These are phyloP conservation scores for Choloepus didactylus DNA, from an alignment of 2,797 vertebrate species.

Conservation along the genomic window DNA sequence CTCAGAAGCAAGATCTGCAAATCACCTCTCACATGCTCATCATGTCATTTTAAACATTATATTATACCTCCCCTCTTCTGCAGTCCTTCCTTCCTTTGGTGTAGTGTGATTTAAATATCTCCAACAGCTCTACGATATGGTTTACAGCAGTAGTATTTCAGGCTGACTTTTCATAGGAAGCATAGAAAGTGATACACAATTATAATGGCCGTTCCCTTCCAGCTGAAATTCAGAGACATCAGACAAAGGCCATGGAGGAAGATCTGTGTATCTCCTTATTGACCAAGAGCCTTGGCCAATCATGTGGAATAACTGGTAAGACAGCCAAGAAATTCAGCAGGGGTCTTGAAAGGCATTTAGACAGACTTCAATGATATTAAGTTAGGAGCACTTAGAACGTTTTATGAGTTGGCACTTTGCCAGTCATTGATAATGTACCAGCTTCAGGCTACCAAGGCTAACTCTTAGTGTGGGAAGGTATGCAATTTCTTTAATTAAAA, in stretches of 20 bases:
- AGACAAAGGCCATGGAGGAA: slow-evolving; percentile 18
- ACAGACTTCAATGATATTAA: background rate
- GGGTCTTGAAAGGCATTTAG: background rate
- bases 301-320: background rate
- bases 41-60: slow-evolving; percentile 27
- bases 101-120: slow-evolving; percentile 65
- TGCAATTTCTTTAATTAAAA: slow-evolving; percentile 41
- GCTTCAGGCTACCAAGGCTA: background rate
- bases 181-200: slow-evolving; percentile 66
- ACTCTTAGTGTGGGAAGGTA: background rate
- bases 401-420: slow-evolving; percentile 23
- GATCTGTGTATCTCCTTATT: background rate
- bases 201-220: slow-evolving; percentile 7
- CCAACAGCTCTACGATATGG: background rate
- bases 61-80: background rate
- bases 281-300: background rate
- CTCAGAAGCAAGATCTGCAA: background rate
- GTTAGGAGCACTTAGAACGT: slow-evolving; percentile 1
- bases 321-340: slow-evolving; percentile 12
- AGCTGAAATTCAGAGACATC: slow-evolving; percentile 43
- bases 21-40: background rate
- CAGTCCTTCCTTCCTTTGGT: background rate
- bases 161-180: slow-evolving; percentile 58
- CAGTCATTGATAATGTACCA: background rate
- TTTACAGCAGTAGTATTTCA: slow-evolving; percentile 77